Evolutionary conservation across 2,797 vertebrate genomes (phyloP).

Genomic region (Myripristis murdjan): DNA sequence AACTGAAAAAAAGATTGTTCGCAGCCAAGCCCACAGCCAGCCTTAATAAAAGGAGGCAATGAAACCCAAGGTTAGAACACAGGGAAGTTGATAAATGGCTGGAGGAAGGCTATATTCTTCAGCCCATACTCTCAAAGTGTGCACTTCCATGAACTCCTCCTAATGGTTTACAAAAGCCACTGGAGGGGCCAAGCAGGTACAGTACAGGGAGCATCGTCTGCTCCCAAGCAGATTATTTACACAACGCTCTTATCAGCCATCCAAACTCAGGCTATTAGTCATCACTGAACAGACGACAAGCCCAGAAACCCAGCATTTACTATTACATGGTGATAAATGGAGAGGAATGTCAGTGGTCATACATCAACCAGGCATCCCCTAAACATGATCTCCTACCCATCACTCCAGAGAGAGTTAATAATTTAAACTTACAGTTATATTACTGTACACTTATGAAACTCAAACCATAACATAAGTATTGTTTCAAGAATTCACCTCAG

Average conservation of each 20-base stretch:
- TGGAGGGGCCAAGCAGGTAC: slow-evolving; percentile 64
- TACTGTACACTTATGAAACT: background rate
- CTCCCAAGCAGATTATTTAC: slow-evolving; percentile 93
- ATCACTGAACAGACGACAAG: slow-evolving; percentile 93
- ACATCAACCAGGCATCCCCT: slow-evolving; percentile 88
- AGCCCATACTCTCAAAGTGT: slow-evolving; percentile 57
- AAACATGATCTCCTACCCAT: slow-evolving; percentile 89
- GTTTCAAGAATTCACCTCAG: background rate
- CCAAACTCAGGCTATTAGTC: slow-evolving; percentile 94
- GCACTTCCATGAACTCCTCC: slow-evolving; percentile 51
- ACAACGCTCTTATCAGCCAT: slow-evolving; percentile 93
- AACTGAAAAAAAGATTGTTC: slow-evolving; percentile 55
- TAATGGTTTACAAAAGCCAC: slow-evolving; percentile 64
- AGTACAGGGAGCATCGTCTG: slow-evolving; percentile 83
- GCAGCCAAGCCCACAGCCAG: slow-evolving; percentile 42
- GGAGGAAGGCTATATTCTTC: slow-evolving; percentile 62
- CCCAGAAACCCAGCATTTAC: slow-evolving; percentile 93
- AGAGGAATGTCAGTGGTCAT: slow-evolving; percentile 89
- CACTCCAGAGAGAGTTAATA: slow-evolving; percentile 89
- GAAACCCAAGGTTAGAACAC: slow-evolving; percentile 16
- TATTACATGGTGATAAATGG: slow-evolving; percentile 95
- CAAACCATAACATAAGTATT: background rate
- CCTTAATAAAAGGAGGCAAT: slow-evolving; percentile 64
- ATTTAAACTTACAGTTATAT: slow-evolving; percentile 7
- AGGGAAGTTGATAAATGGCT: slow-evolving; percentile 75